These are phyloP conservation scores for Spondyliosoma cantharus DNA, from an alignment of 2,797 vertebrate genomes.

Conservation along the genomic window DNA sequence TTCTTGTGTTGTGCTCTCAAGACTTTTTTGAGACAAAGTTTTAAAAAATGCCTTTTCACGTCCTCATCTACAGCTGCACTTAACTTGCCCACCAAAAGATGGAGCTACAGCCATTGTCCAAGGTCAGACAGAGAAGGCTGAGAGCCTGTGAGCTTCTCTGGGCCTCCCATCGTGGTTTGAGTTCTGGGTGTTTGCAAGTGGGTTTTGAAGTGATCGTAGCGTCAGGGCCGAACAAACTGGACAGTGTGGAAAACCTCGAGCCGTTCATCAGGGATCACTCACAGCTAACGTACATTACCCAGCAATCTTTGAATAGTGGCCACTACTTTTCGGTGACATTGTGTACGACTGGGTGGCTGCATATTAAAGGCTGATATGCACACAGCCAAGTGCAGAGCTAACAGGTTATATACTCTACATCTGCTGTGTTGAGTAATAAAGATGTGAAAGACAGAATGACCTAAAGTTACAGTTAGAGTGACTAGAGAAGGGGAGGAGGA, in stretches of 20 bases:
- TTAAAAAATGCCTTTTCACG: not conserved
- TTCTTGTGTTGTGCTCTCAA: not conserved
- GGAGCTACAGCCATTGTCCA: slow-evolving; percentile 75
- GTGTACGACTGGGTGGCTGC: not conserved
- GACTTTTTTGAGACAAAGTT: not conserved
- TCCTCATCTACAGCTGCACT: slow-evolving; percentile 34
- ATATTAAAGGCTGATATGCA: slow-evolving; percentile 21
- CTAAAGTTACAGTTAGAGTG: slow-evolving; percentile 52
- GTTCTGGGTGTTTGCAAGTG: slow-evolving; percentile 43
- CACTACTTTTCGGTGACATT: slow-evolving; percentile 26
- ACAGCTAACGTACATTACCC: slow-evolving; percentile 16
- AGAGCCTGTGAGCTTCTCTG: slow-evolving; percentile 8
- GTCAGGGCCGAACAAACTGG: slow-evolving; percentile 16
- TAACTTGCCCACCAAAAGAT: slow-evolving; percentile 72
- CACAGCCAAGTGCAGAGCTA: slow-evolving; percentile 59
- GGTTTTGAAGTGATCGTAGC: slow-evolving; percentile 26
- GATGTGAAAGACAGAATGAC: slow-evolving; percentile 62
- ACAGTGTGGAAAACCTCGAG: slow-evolving; percentile 31
- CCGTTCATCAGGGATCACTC: slow-evolving; percentile 38
- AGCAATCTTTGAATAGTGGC: slow-evolving; percentile 28
- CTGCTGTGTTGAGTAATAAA: slow-evolving; percentile 64
- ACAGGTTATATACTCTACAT: slow-evolving; percentile 62
- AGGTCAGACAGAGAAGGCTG: slow-evolving; percentile 14
- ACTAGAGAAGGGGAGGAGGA: slow-evolving; percentile 39
- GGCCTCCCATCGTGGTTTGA: slow-evolving; percentile 36